Conservation (phyloP, 2,797 vertebrate genomes). For the Xenopus petersii region DNA sequence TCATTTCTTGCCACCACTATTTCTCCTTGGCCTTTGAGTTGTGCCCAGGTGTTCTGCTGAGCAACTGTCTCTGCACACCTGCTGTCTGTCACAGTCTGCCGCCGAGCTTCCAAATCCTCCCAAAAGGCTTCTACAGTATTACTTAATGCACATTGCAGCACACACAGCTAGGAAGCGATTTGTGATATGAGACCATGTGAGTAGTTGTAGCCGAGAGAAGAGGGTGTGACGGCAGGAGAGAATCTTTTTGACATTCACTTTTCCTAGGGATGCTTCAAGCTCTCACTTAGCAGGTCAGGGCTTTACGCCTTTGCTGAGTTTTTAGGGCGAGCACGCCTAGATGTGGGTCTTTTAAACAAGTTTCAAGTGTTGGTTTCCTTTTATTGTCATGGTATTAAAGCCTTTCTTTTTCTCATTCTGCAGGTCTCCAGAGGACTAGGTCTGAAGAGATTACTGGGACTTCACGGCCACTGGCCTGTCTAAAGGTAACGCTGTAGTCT, state of each 20-base stretch:
- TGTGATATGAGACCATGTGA: slow-evolving; percentile 25
- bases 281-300: neutral
- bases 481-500: slow-evolving; percentile 50
- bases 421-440: slow-evolving; percentile 52
- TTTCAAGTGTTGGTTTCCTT: neutral
- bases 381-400: slow-evolving; percentile 28
- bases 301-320: neutral
- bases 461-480: slow-evolving; percentile 58
- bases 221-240: slow-evolving; percentile 25
- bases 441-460: slow-evolving; percentile 53
- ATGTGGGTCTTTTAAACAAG: neutral
- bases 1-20: neutral
- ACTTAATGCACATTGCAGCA: slow-evolving; percentile 5
- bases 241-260: slow-evolving; percentile 10
- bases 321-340: neutral
- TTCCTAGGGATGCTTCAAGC: slow-evolving; percentile 4
- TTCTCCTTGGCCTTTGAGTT: neutral
- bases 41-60: slow-evolving; percentile 1
- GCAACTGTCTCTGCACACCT: neutral
- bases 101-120: neutral
- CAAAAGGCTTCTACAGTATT: neutral
- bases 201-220: slow-evolving; percentile 15
- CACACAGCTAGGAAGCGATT: slow-evolving; percentile 16
- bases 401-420: slow-evolving; percentile 47
- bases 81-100: neutral